A percentile compares a stretch with the other conserved stretches of the same genome.
phyloP scores from a whole-genome alignment of 2,113 vertebrate species.

The Eclectus roratus region DNA sequence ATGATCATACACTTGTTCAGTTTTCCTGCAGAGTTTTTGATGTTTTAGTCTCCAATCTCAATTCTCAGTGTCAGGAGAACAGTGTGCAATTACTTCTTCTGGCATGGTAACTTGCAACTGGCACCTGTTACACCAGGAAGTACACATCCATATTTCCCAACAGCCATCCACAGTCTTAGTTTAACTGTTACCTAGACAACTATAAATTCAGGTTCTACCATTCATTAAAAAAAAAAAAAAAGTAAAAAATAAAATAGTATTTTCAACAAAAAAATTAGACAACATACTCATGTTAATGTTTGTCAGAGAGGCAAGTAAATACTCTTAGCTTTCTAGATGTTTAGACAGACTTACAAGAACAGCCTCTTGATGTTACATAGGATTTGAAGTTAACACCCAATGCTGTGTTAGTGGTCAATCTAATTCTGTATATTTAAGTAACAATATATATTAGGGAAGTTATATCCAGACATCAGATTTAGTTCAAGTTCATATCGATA shows the following conservation, averaged over 20 bases:
- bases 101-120: not conserved
- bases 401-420: slow-evolving; percentile 77
- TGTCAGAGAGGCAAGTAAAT: slow-evolving; percentile 74
- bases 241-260: not conserved
- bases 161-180: slow-evolving; percentile 33
- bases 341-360: slow-evolving; percentile 67
- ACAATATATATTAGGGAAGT: slow-evolving; percentile 69
- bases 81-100: slow-evolving; percentile 7
- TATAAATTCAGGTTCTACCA: slow-evolving; percentile 52
- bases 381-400: slow-evolving; percentile 68
- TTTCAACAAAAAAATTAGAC: slow-evolving; percentile 67
- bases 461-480: slow-evolving; percentile 71
- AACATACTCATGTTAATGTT: slow-evolving; percentile 64
- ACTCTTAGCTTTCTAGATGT: slow-evolving; percentile 77
- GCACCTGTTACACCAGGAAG: not conserved
- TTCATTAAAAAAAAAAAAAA: slow-evolving; percentile 7
- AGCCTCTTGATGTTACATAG: slow-evolving; percentile 56
- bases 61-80: not conserved
- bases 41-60: not conserved
- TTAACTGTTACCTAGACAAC: slow-evolving; percentile 46
- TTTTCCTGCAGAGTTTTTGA: not conserved
- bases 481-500: slow-evolving; percentile 75
- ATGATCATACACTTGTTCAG: not conserved
- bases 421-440: slow-evolving; percentile 64
- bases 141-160: not conserved